Evolutionary conservation across 1,140 invertebrate genomes (phyloP), one percentile per base, ranked within the genome.

Genomic region (Probaryconus sp.): DNA sequence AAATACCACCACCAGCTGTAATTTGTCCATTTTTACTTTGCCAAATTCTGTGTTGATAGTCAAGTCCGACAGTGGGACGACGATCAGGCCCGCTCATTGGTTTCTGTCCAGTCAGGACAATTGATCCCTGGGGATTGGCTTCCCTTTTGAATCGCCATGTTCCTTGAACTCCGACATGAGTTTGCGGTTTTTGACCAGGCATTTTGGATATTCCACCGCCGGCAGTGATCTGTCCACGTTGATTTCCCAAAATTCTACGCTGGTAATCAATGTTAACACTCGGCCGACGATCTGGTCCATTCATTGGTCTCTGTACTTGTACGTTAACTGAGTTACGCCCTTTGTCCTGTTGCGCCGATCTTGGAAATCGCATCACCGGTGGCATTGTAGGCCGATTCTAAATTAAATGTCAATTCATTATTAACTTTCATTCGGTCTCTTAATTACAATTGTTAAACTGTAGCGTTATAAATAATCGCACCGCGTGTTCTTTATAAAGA

Each of bases 241-340:
- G 78, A 51, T 48, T 64, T 56, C 79, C 45, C 51, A 53, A 81
- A 37, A 79, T 73, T 2, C 69, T 77, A 42, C 77, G 78, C 17
- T 77, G 75, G 37, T 80, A 81, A 48, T 80, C 78, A 14, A 78
- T 45, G 35, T 72, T 78, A 38, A 53, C 67, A 18, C 42, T 53
- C 20, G 76, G 77, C 38, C 75, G 68, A 43, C 72, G 73, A 38
- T 82, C 77, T 6, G 71, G 63, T 5, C 69, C 78, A 63, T 60
- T 76, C 72, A 79, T 35, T 40, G 75, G 75, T 47, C 78, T 72
- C 13, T 67, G 38, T 40, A 43, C 69, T 42, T 58, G 40, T 18
- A 64, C 51, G n/a, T 50, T 58, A 17, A 74, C 20, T 31, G 65
- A 11, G 18, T 67, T 64, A 51, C 58, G 60, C 2, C 24, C 45